Conservation (phyloP, 2,113 vertebrate genomes). For the Ophthalmolycus amberensis region DNA sequence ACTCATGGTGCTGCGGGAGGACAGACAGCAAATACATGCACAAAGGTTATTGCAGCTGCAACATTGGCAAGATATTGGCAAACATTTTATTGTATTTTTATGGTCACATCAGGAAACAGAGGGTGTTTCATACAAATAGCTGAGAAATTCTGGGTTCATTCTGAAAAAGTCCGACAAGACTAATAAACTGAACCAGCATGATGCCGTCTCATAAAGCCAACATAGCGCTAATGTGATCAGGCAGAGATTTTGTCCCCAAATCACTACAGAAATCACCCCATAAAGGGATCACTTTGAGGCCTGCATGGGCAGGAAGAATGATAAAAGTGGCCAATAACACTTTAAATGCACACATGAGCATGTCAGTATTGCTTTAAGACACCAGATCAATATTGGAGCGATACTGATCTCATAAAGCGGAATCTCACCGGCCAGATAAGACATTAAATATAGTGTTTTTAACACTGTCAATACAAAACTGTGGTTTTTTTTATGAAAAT, state of each 20-base stretch:
- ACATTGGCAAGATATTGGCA: neutral
- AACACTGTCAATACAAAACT: neutral
- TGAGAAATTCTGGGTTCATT: neutral
- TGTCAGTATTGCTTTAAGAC: neutral
- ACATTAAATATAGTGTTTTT: neutral
- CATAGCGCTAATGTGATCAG: neutral
- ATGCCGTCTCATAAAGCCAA: neutral
- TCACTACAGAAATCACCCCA: neutral
- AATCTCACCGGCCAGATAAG: too few relatives aligned
- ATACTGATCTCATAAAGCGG: neutral
- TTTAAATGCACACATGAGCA: neutral
- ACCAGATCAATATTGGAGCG: neutral
- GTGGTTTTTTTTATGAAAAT: neutral
- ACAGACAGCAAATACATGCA: neutral
- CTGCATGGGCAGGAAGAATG: neutral
- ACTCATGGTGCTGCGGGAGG: constrained; percentile 87
- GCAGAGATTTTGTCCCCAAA: neutral
- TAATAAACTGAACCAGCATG: neutral
- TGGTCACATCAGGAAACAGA: neutral
- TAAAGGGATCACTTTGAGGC: neutral
- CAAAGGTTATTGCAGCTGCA: neutral
- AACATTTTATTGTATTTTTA: neutral
- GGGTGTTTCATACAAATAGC: neutral
- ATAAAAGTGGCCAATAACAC: neutral
- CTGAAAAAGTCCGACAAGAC: neutral